phyloP scores from a whole-genome alignment of 2,113 vertebrate species.

The Romanogobio albipinnatus region DNA sequence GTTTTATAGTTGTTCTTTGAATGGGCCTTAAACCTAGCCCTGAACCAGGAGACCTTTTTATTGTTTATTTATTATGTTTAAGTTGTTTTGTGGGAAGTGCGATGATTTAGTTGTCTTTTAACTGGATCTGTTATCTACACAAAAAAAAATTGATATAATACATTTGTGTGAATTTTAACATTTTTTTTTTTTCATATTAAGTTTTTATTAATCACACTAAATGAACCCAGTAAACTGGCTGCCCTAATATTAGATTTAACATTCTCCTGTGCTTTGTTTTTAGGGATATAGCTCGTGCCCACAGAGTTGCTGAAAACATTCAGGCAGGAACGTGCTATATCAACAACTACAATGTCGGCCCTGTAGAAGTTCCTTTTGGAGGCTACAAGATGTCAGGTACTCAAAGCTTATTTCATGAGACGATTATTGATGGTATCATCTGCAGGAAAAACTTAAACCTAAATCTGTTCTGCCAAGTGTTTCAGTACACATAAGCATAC shows the following conservation, averaged over 20 bases:
- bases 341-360: constrained; percentile 92
- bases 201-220: not conserved
- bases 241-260: not conserved
- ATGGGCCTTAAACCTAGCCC: too few relatives aligned
- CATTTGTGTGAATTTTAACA: not conserved
- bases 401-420: not conserved
- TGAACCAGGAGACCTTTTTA: too few relatives aligned
- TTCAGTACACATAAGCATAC: constrained; percentile 4
- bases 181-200: not conserved
- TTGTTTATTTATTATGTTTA: not conserved
- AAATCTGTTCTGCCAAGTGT: not conserved
- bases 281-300: constrained; percentile 92
- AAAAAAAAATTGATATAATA: not conserved
- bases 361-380: constrained; percentile 91
- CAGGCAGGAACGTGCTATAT: constrained; percentile 94
- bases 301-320: constrained; percentile 85
- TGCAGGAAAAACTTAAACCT: not conserved
- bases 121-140: not conserved
- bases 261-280: not conserved
- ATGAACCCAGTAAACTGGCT: not conserved
- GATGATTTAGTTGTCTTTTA: not conserved
- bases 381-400: constrained; percentile 96
- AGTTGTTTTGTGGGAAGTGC: not conserved
- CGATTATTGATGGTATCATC: not conserved
- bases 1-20: too few relatives aligned